Evolutionary conservation across 2,113 vertebrate genomes (phyloP), one percentile per base, ranked within the genome.

Genomic region (Benitochromis conjunctus): DNA sequence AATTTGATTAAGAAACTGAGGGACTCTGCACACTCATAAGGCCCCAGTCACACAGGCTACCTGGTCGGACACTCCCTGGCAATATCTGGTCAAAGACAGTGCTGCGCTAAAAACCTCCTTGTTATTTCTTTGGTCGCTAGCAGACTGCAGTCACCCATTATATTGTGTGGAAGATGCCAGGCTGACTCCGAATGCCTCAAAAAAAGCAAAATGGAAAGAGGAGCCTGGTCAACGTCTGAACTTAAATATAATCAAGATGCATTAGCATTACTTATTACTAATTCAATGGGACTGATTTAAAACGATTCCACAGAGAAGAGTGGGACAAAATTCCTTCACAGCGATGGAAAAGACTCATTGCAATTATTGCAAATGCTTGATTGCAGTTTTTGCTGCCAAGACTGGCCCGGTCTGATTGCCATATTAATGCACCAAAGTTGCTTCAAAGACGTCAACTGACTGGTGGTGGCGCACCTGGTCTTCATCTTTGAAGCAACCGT

Each of bases 1-100:
- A 64, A 64, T 64, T 64, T 38, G 34, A 64, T 38, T 64, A 38
- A 64, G 34, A 64, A 36, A 64, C 18, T 36, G 18, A 64, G 60
- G 60, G 19, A 3, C 19, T 64, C 31, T 64, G 60, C 60, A 64
- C 31, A 38, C 60, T 64, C 31, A 64, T 64, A 0, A 1, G 10
- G 60, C 36, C 12, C 19, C 60, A 38, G 60, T 64, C 60, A 21
- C 34, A 38, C 34, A 64, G 19, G 60, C 31, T 11, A n/a, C 1
- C 31, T 64, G 60, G 34, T 64, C 34, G 7, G 31, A 36, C 14
- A 18, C 29, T 34, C 29, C 5, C 2, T 34, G 57, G 57, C 14
- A 34, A 60, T 14, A 14, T 31, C 57, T 31, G 14, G 29, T 60
- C 57, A 60, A 60, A 10, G 57, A 60, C 10, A n/a, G 60, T n/a